Conservation (phyloP, 2,113 vertebrate genomes). For the Bungarus multicinctus region DNA sequence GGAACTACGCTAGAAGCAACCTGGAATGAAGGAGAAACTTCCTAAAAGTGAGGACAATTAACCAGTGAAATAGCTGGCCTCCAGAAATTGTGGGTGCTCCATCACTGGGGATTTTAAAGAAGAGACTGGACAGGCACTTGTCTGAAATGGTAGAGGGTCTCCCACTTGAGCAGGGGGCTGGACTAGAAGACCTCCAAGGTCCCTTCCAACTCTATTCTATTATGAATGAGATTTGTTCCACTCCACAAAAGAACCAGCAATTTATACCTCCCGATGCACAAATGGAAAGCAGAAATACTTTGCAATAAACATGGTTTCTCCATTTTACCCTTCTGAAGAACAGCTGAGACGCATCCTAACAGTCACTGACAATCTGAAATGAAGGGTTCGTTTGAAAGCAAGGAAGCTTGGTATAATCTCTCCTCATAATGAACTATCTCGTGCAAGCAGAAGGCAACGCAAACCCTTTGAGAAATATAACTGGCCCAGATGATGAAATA, state of each 20-base stretch:
- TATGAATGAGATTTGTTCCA: neutral
- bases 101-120: too few species aligned
- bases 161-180: too few species aligned
- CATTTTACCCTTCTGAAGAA: neutral
- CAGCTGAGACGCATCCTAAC: neutral
- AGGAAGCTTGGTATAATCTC: neutral
- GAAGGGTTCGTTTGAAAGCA: neutral
- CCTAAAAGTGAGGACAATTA: too few species aligned
- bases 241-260: neutral
- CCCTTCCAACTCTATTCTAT: too few species aligned
- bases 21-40: too few species aligned
- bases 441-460: neutral
- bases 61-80: too few species aligned
- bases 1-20: too few species aligned
- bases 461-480: neutral
- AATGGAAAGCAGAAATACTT: neutral
- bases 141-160: too few species aligned
- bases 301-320: neutral
- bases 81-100: too few species aligned
- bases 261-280: neutral
- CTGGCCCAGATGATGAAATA: neutral
- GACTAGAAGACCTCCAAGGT: too few species aligned
- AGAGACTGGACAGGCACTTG: too few species aligned
- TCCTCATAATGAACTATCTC: neutral
- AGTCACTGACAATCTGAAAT: neutral